These are phyloP conservation scores for Drosophila picticornis DNA, from an alignment of 2,888 invertebrate species.

Conservation along the genomic window DNA sequence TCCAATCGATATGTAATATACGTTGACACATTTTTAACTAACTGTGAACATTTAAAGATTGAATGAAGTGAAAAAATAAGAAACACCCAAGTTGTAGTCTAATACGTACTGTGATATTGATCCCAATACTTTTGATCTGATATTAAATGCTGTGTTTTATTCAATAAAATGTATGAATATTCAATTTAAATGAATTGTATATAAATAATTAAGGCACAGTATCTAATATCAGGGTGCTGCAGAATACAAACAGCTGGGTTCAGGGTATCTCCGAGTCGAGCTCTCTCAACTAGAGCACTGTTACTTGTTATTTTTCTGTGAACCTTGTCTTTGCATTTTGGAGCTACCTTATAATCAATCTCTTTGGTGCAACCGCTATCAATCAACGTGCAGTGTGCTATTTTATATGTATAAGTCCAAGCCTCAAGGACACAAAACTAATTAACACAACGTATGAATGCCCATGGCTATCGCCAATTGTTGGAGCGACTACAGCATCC, in stretches of 20 bases:
- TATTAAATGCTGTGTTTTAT: background rate
- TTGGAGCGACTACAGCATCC: constrained; percentile 13
- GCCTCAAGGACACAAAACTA: constrained; percentile 59
- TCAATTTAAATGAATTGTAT: background rate
- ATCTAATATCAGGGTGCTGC: background rate
- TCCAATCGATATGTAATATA: too few species aligned
- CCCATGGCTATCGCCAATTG: constrained; percentile 62
- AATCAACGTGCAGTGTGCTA: constrained; percentile 29
- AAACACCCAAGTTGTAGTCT: background rate
- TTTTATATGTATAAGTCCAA: constrained; percentile 8
- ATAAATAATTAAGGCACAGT: background rate
- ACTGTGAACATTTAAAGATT: background rate
- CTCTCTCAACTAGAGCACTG: background rate
- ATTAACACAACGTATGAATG: constrained; percentile 58
- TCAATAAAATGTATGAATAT: background rate
- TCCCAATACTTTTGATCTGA: background rate
- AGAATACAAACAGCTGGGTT: background rate
- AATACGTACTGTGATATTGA: background rate
- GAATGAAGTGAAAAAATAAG: background rate
- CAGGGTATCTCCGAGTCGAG: background rate
- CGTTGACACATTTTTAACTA: too few species aligned
- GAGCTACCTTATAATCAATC: constrained; percentile 6
- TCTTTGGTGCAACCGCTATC: constrained; percentile 17
- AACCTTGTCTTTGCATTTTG: background rate
- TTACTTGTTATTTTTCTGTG: background rate